These are phyloP conservation scores for cattle (Bos taurus) DNA, from an alignment of 2,113 vertebrate genomes.

Conservation along the genomic window DNA sequence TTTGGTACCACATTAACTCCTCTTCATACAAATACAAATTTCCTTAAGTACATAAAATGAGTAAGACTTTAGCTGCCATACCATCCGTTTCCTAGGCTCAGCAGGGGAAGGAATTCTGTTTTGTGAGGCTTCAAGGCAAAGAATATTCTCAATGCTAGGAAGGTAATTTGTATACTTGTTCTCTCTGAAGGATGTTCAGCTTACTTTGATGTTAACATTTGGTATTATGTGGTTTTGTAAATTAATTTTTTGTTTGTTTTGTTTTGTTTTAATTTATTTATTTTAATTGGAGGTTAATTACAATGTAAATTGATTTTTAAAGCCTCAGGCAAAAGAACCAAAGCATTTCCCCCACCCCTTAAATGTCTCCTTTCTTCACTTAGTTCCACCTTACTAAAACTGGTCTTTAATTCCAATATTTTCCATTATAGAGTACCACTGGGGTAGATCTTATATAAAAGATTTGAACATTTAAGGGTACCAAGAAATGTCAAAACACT, in stretches of 20 bases:
- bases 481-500: neutral
- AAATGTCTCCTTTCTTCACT: neutral
- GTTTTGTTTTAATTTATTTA: too few relatives aligned
- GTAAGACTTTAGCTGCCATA: neutral
- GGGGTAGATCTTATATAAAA: neutral
- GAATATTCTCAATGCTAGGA: neutral
- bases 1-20: neutral
- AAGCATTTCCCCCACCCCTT: neutral
- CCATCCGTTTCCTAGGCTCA: neutral
- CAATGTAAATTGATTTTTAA: conserved; percentile 9
- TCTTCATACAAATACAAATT: conserved; percentile 3
- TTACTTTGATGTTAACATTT: conserved; percentile 20
- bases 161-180: neutral
- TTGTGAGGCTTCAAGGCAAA: neutral
- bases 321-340: neutral
- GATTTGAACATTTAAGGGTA: neutral
- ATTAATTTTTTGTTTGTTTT: neutral
- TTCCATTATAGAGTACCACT: neutral
- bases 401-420: neutral
- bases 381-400: neutral
- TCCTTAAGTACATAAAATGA: neutral
- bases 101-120: neutral
- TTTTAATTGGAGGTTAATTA: too few relatives aligned
- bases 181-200: neutral
- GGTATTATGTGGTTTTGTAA: neutral